These are phyloP conservation scores for Mimachlamys varia DNA, from an alignment of 2,888 invertebrate genomes.

Conservation along the genomic window DNA sequence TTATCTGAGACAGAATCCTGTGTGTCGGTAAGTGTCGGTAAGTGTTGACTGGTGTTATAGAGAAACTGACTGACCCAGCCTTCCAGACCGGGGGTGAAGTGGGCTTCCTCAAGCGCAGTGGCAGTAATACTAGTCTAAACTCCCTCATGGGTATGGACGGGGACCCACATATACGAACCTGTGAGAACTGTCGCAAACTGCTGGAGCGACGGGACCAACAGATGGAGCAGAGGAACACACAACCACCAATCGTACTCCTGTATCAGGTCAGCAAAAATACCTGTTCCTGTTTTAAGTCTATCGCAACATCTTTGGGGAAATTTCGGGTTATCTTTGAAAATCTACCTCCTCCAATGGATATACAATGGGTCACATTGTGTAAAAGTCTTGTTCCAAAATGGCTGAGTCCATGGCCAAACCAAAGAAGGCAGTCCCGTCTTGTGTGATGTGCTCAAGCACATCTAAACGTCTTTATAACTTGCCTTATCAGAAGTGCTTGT, in stretches of 20 bases:
- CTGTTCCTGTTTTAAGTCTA: too few species aligned
- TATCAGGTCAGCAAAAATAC: constrained; percentile 85
- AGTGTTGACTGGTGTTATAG: constrained; percentile 75
- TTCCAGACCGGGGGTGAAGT: constrained; percentile 72
- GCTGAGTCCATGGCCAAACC: too few species aligned
- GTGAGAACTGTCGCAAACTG: constrained; percentile 83
- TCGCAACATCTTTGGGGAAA: too few species aligned
- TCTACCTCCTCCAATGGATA: too few species aligned
- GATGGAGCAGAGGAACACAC: constrained; percentile 91
- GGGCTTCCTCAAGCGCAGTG: constrained; percentile 79
- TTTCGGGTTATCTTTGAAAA: too few species aligned
- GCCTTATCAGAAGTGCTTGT: too few species aligned
- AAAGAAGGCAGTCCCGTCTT: too few species aligned
- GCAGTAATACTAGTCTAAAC: constrained; percentile 84
- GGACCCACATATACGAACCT: constrained; percentile 83
- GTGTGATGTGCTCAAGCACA: too few species aligned
- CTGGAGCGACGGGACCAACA: constrained; percentile 90
- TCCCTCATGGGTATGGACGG: constrained; percentile 85
- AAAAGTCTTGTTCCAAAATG: too few species aligned
- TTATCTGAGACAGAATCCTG: background rate
- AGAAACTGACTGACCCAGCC: constrained; percentile 85
- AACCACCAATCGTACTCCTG: constrained; percentile 90
- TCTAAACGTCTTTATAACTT: too few species aligned
- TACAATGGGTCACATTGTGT: too few species aligned
- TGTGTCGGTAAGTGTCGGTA: background rate